Conservation (phyloP, 2,797 vertebrate species). For the Trachops cirrhosus region DNA sequence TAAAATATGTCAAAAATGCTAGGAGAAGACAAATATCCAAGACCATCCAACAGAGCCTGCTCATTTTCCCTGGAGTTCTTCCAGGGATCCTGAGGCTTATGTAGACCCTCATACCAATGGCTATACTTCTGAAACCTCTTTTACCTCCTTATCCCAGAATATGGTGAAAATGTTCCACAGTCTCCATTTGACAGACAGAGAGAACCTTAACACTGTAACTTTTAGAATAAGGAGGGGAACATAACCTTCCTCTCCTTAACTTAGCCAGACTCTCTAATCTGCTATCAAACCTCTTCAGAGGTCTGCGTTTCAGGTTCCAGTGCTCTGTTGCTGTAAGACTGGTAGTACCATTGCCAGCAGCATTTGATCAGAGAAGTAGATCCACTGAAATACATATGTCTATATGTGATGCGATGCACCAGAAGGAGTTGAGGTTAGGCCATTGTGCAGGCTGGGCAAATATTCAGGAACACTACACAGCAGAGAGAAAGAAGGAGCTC, state of each 20-base stretch:
- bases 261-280: neutral
- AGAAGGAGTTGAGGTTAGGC: neutral
- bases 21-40: neutral
- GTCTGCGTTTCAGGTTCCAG: neutral
- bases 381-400: neutral
- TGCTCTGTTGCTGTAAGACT: neutral
- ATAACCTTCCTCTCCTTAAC: neutral
- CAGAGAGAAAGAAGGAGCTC: no score
- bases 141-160: neutral
- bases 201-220: neutral
- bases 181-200: neutral
- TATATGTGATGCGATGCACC: neutral
- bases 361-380: neutral
- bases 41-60: neutral
- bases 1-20: neutral
- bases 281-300: neutral
- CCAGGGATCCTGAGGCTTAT: neutral
- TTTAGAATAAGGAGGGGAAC: neutral
- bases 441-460: neutral
- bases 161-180: neutral
- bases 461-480: neutral
- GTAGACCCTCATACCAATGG: no score
- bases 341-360: neutral
- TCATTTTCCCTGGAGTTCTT: neutral
- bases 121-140: neutral